Evolutionary conservation across 2,888 invertebrate species (phyloP).

Genomic region (Orthosia gracilis): DNA sequence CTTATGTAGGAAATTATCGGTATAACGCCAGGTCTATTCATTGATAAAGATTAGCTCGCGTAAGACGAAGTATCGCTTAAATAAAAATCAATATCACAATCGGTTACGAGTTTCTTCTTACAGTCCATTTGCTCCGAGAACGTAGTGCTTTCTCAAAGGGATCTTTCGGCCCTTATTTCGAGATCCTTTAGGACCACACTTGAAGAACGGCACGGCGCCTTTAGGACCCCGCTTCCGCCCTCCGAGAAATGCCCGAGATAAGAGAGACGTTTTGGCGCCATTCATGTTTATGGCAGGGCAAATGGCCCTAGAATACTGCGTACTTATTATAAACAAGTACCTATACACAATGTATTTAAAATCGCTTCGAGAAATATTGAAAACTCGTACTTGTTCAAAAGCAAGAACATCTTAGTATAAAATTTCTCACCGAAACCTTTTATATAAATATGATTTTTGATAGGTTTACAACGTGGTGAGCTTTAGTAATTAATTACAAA

Average conservation of each 20-base stretch:
- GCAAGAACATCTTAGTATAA: conserved; percentile 22
- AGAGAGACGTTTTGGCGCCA: conserved; percentile 91
- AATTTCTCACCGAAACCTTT: conserved; percentile 25
- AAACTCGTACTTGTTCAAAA: conserved; percentile 69
- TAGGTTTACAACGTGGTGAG: not conserved
- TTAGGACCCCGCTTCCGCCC: conserved; percentile 88
- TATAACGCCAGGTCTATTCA: conserved; percentile 61
- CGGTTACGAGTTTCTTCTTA: conserved; percentile 86
- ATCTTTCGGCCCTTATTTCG: conserved; percentile 88
- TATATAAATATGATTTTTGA: conserved; percentile 16
- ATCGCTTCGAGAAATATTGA: conserved; percentile 71
- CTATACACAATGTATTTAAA: conserved; percentile 78
- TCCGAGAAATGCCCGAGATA: conserved; percentile 90
- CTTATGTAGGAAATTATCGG: conserved; percentile 9
- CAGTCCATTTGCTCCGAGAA: conserved; percentile 90
- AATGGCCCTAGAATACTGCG: conserved; percentile 89
- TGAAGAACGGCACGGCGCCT: conserved; percentile 85
- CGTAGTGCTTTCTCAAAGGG: conserved; percentile 87
- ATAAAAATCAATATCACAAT: conserved; percentile 90
- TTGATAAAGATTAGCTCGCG: conserved; percentile 76
- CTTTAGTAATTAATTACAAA: not conserved
- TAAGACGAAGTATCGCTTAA: conserved; percentile 78
- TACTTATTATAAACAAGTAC: conserved; percentile 90
- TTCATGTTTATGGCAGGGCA: conserved; percentile 90
- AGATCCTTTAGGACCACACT: conserved; percentile 90